phyloP scores from a whole-genome alignment of 2,888 invertebrate genomes.

The Drosophila silvestris region DNA sequence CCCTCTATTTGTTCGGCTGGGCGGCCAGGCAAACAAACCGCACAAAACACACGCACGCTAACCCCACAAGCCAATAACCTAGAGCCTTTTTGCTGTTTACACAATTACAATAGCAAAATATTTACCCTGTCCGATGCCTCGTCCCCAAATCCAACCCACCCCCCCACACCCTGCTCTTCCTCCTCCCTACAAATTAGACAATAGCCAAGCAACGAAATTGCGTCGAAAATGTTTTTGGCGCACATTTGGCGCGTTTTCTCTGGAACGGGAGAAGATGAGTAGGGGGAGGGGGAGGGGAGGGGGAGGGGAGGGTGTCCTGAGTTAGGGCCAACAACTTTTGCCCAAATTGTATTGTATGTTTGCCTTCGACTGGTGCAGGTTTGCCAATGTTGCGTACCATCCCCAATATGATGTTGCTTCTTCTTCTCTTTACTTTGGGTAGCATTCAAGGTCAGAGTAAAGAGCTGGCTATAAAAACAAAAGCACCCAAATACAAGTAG shows the following conservation, averaged over 20 bases:
- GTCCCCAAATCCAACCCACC: not conserved
- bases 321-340: constrained; percentile 48
- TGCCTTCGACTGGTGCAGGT: constrained; percentile 1
- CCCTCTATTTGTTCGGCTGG: not conserved
- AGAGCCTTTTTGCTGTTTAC: constrained; percentile 71
- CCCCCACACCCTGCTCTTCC: not conserved
- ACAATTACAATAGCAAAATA: constrained; percentile 68
- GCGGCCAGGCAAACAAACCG: constrained; percentile 58
- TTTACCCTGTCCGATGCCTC: constrained; percentile 30
- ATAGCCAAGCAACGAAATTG: constrained; percentile 57
- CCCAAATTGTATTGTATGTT: constrained; percentile 58
- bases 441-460: constrained; percentile 74
- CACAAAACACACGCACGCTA: constrained; percentile 49
- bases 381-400: constrained; percentile 29
- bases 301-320: not conserved
- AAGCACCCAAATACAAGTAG: constrained; percentile 1
- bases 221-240: constrained; percentile 64
- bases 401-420: constrained; percentile 21
- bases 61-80: constrained; percentile 68
- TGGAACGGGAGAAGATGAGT: not conserved
- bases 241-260: constrained; percentile 28
- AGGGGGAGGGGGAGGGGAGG: not conserved
- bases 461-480: constrained; percentile 63
- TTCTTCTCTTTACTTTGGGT: constrained; percentile 43
- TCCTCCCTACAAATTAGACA: constrained; percentile 8